phyloP scores from a whole-genome alignment of 2,797 vertebrate species.

The Hippopotamyrus pictus region DNA sequence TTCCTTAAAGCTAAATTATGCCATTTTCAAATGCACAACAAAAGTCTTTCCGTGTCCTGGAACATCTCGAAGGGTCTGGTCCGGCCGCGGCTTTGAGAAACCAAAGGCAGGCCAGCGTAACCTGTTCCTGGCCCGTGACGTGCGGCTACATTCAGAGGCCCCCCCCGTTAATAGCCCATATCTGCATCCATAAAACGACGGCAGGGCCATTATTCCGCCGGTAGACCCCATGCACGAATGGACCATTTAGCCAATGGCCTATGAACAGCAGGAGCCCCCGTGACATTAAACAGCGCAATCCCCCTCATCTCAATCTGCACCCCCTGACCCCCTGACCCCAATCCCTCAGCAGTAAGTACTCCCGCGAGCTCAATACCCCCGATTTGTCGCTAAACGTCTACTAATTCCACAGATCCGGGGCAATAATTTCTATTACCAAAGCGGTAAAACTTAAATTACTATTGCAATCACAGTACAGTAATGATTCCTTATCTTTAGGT shows the following conservation, averaged over 20 bases:
- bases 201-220: constrained; percentile 48
- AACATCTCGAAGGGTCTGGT: neutral
- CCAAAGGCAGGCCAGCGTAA: neutral
- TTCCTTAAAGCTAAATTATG: neutral
- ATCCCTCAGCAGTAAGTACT: constrained; percentile 47
- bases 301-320: constrained; percentile 64
- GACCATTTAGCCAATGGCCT: constrained; percentile 57
- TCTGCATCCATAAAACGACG: constrained; percentile 48
- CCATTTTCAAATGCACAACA: neutral
- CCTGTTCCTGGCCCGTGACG: neutral
- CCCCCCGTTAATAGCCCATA: constrained; percentile 33
- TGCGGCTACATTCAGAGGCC: neutral
- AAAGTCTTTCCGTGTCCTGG: neutral
- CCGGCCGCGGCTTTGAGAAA: neutral
- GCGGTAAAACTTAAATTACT: neutral
- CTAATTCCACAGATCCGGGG: constrained; percentile 48
- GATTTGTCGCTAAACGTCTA: constrained; percentile 52
- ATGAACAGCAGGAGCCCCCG: constrained; percentile 52
- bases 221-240: constrained; percentile 43
- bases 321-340: constrained; percentile 57
- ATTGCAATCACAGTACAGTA: neutral
- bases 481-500: neutral
- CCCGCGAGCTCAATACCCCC: constrained; percentile 48
- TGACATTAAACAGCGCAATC: constrained; percentile 65
- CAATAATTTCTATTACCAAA: constrained; percentile 57